Conservation (phyloP, 2,888 invertebrate species). For the Zonitis immaculata region DNA sequence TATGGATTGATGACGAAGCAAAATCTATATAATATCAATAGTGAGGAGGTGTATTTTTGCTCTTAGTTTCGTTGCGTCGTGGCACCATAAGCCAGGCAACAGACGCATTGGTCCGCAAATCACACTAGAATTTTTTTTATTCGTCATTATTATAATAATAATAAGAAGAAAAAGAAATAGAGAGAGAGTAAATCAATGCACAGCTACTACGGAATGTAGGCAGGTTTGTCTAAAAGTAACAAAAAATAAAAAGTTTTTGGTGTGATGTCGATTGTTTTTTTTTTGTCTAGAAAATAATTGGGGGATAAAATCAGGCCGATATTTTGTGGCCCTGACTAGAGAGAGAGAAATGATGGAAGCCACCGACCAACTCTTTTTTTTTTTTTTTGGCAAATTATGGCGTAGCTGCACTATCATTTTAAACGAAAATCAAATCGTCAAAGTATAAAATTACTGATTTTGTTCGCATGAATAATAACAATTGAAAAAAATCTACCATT, state of each 20-base stretch:
- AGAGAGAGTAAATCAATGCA: constrained; percentile 37
- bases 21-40: no score
- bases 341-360: constrained; percentile 30
- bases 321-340: constrained; percentile 41
- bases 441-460: background rate
- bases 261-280: no score
- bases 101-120: constrained; percentile 49
- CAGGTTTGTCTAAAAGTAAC: constrained; percentile 38
- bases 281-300: constrained; percentile 3
- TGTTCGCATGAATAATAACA: constrained; percentile 22
- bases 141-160: constrained; percentile 3
- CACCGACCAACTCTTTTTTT: constrained; percentile 13
- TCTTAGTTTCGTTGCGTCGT: constrained; percentile 43
- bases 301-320: constrained; percentile 21
- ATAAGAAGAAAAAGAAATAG: constrained; percentile 5
- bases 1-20: no score
- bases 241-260: constrained; percentile 5
- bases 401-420: constrained; percentile 31
- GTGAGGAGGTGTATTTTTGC: constrained; percentile 25
- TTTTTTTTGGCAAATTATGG: constrained; percentile 36
- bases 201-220: constrained; percentile 46
- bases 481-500: no score
- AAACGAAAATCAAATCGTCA: background rate
- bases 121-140: constrained; percentile 32
- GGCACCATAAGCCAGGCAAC: constrained; percentile 35